phyloP scores from a whole-genome alignment of 2,797 vertebrate species.

The Staurois parvus region DNA sequence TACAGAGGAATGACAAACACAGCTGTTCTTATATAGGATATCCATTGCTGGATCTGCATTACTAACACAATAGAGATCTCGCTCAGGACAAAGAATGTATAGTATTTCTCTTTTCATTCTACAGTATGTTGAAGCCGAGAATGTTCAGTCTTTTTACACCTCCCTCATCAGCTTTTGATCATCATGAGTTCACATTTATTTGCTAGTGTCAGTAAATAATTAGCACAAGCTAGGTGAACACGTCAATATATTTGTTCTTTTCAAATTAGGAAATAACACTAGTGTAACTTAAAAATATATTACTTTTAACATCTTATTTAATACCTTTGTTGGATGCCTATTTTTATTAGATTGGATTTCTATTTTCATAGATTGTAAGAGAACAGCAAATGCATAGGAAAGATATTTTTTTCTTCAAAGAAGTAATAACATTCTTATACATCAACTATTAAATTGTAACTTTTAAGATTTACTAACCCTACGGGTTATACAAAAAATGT shows the following conservation, averaged over 20 bases:
- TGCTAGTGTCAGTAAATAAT: constrained; percentile 48
- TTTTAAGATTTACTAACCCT: too few species aligned
- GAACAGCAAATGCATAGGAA: too few species aligned
- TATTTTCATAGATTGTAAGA: too few species aligned
- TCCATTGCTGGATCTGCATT: constrained; percentile 57
- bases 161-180: constrained; percentile 51
- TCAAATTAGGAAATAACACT: not conserved
- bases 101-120: constrained; percentile 54
- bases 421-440: too few species aligned
- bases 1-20: constrained; percentile 47
- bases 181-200: constrained; percentile 13
- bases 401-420: too few species aligned
- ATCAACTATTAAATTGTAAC: too few species aligned
- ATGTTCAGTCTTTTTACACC: constrained; percentile 54
- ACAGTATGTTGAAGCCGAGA: constrained; percentile 46
- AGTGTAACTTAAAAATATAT: too few species aligned
- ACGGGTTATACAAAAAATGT: too few species aligned
- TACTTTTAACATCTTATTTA: too few species aligned
- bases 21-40: constrained; percentile 47
- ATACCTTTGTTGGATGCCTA: too few species aligned
- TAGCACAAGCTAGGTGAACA: constrained; percentile 22
- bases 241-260: not conserved
- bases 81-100: constrained; percentile 57
- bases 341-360: too few species aligned
- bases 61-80: constrained; percentile 49